These are phyloP conservation scores for Loripinus fragilis DNA, from an alignment of 2,888 invertebrate species.

Conservation along the genomic window DNA sequence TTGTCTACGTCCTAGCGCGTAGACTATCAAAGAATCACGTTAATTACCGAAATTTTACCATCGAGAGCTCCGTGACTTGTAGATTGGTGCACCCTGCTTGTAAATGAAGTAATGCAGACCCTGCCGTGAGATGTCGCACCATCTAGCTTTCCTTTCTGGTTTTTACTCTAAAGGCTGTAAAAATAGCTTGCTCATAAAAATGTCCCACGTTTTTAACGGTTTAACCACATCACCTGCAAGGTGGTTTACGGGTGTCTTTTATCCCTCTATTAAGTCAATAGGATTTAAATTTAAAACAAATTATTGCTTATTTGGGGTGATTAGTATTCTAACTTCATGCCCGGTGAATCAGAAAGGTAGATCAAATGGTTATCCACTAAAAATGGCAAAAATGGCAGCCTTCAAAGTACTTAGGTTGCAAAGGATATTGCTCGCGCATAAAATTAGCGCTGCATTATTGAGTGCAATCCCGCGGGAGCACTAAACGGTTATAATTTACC, in stretches of 20 bases:
- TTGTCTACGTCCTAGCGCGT: no score
- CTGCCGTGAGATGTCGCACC: no score
- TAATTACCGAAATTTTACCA: no score
- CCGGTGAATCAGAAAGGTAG: constrained; percentile 44
- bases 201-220: no score
- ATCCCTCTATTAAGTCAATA: constrained; percentile 54
- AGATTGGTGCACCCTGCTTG: no score
- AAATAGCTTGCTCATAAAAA: no score
- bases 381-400: constrained; percentile 4
- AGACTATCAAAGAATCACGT: no score
- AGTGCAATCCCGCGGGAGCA: constrained; percentile 22
- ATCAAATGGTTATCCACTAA: constrained; percentile 38
- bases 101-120: no score
- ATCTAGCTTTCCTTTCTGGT: no score
- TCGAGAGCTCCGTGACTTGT: no score
- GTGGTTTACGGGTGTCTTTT: constrained; percentile 38
- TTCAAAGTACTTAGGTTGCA: constrained; percentile 15
- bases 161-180: no score
- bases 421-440: constrained; percentile 23
- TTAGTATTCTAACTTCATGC: constrained; percentile 56
- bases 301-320: constrained; percentile 60
- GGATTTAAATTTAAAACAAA: constrained; percentile 65
- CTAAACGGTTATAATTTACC: constrained; percentile 22
- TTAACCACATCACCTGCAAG: constrained; percentile 13
- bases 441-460: constrained; percentile 16